Percentiles rank a stretch among this genome's conserved stretches.
These are phyloP conservation scores for Abrostola tripartita DNA, from an alignment of 2,888 invertebrate genomes.

Conservation along the genomic window DNA sequence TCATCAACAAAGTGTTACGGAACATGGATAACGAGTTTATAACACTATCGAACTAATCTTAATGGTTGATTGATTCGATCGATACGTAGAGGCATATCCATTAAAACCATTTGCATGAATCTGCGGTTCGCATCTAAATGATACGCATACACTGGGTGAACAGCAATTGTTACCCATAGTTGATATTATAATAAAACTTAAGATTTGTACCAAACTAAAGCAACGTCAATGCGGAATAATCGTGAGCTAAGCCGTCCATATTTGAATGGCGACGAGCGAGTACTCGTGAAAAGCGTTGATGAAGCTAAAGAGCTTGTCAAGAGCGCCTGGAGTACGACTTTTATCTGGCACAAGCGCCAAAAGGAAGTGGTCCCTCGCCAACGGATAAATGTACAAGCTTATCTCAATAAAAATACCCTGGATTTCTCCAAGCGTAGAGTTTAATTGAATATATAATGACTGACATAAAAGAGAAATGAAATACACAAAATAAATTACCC, in stretches of 20 bases:
- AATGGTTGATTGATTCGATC: too few species aligned
- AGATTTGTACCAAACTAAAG: conserved; percentile 20
- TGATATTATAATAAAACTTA: not conserved
- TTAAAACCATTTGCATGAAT: too few species aligned
- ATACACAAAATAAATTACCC: conserved; percentile 31
- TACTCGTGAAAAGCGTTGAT: conserved; percentile 65
- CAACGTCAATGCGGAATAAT: conserved; percentile 56
- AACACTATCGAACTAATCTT: too few species aligned
- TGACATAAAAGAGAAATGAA: conserved; percentile 46
- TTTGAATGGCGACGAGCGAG: conserved; percentile 54
- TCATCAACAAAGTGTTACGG: too few species aligned
- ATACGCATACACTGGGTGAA: too few species aligned
- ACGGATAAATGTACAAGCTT: conserved; percentile 29
- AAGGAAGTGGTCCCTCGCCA: conserved; percentile 29
- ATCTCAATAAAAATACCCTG: conserved; percentile 37
- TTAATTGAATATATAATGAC: conserved; percentile 53
- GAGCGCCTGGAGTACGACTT: conserved; percentile 48
- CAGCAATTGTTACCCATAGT: not conserved
- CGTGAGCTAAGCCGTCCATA: conserved; percentile 57
- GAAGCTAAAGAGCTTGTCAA: conserved; percentile 59
- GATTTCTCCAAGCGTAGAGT: conserved; percentile 26
- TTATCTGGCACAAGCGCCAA: conserved; percentile 46
- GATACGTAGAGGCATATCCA: too few species aligned
- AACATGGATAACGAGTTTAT: too few species aligned
- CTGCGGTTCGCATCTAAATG: too few species aligned